Evolutionary conservation across 1,140 invertebrate genomes (phyloP).

Genomic region (Reticulitermes speratus): DNA sequence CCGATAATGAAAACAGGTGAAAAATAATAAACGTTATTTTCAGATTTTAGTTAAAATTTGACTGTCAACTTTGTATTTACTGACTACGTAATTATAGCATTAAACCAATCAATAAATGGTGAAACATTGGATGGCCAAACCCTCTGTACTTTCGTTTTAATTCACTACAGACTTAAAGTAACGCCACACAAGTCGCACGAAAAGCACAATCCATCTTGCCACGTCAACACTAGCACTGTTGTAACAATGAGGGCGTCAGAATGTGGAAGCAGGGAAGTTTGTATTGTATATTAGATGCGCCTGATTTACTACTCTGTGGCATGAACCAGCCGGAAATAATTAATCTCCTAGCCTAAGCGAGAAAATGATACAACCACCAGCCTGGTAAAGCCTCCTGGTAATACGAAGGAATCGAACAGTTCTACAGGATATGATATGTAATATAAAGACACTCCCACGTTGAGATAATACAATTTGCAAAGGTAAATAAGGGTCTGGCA

Average conservation of each 20-base stretch:
- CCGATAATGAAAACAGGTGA: no score
- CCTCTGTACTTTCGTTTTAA: neutral
- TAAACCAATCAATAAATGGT: neutral
- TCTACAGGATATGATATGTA: no score
- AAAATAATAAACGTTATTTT: neutral
- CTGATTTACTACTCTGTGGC: neutral
- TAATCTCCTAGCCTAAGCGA: neutral
- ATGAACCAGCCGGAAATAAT: slow-evolving; percentile 12
- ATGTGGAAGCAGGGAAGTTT: neutral
- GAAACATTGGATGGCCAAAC: neutral
- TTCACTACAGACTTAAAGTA: neutral
- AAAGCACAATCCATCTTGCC: neutral
- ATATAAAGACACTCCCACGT: no score
- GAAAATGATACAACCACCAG: neutral
- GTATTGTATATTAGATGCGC: neutral
- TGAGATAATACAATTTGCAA: no score
- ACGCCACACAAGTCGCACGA: neutral
- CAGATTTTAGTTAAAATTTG: neutral
- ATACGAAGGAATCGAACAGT: neutral
- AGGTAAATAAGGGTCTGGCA: no score
- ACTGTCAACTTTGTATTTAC: neutral
- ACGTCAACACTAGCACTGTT: neutral
- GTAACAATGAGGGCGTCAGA: slow-evolving; percentile 8
- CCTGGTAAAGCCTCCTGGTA: neutral
- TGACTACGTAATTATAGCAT: neutral